Base-by-base conservation (phyloP, 2,113 vertebrate genomes). In the Myrmophylax atrothorax region DNA sequence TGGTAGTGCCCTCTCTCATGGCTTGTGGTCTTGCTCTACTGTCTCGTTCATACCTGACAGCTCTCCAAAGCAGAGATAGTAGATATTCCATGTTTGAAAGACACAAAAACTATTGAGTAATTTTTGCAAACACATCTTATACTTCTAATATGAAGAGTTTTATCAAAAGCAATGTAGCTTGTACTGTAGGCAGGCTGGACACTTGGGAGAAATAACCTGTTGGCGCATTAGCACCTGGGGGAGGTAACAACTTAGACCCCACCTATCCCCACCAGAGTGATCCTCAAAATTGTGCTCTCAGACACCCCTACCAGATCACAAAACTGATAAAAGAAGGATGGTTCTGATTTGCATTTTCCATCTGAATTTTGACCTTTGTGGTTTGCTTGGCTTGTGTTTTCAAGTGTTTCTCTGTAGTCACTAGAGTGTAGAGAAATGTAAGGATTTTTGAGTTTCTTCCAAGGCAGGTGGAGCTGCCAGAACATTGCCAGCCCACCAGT, bases 391-490 rank as follows among this genome's bases (percentile, higher is more conserved):
- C 40, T 82, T 56, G 52, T 60, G 19, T 81, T 72, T 81, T 50
- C 86, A 89, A 29, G 64, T 13, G 44, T 87, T 94, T 50, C 29
- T 68, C 24, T 40, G 52, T 40, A 72, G 35, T 38, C 29, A 15
- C 67, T 47, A 2, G 16, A n/a, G 40, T 55, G 22, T 55, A 63
- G 25, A 73, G 50, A 69, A 74, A 46, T 28, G 33, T 31, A 26
- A 87, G 11, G 26, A 14, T 7, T 64, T 81, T 49, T 64, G 56
- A 50, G 38, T 79, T 87, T 82, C n/a, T 94, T 25, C 77, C 15
- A 31, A 56, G 64, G 6, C 84, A 92, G 73, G 80, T 89, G 84
- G 87, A 92, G 74, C 80, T 77, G 22, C 44, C 53, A 64, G 49
- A 77, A 14, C 52, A 7, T 10, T 46, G n/a, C 53, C 66, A 90